Conservation (phyloP, 1,140 invertebrate species). For the Leptopilina clavipes region DNA sequence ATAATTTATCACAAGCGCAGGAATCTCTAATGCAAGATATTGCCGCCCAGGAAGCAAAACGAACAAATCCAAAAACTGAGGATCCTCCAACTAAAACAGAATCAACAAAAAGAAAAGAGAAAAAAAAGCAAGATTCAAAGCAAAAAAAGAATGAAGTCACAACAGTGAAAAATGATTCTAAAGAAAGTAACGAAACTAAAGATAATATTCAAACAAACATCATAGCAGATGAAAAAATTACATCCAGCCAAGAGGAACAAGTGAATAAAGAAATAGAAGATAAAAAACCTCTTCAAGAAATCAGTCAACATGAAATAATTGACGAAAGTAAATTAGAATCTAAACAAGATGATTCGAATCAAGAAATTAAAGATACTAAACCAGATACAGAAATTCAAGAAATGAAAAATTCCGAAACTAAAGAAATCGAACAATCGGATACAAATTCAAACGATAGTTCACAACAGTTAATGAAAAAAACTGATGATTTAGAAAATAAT, state of each 20-base stretch:
- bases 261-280: not conserved
- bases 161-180: constrained; percentile 8
- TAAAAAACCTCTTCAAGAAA: not conserved
- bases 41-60: constrained; percentile 42
- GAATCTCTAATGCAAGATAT: constrained; percentile 54
- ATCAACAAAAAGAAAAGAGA: constrained; percentile 39
- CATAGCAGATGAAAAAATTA: no score
- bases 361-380: no score
- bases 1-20: constrained; percentile 77
- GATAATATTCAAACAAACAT: not conserved
- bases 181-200: constrained; percentile 31
- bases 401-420: not conserved
- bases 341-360: no score
- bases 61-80: constrained; percentile 32
- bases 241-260: not conserved
- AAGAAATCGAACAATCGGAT: not conserved
- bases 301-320: not conserved
- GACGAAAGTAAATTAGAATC: no score
- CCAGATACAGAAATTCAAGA: no score
- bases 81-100: constrained; percentile 18
- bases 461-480: not conserved
- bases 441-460: not conserved
- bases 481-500: not conserved
- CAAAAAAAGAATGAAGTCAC: constrained; percentile 17
- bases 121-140: constrained; percentile 38